phyloP scores from a whole-genome alignment of 2,113 vertebrate species.

The Bucco capensis region DNA sequence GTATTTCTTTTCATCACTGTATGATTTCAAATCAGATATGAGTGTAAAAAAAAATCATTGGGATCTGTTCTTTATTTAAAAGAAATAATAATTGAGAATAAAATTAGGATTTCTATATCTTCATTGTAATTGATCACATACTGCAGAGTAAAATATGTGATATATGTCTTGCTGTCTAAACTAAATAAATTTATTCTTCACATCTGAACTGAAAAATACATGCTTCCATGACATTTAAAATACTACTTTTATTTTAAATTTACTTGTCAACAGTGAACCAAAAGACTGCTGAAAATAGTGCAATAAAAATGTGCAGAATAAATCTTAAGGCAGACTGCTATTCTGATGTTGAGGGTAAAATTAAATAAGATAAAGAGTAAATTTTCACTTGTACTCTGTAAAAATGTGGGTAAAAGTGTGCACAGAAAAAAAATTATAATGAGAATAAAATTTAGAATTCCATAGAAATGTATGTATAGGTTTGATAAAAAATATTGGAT shows the following conservation, averaged over 20 bases:
- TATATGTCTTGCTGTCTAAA: not conserved
- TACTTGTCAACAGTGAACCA: not conserved
- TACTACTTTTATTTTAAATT: not conserved
- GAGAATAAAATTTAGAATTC: not conserved
- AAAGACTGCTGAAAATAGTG: not conserved
- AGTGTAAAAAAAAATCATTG: not conserved
- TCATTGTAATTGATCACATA: not conserved
- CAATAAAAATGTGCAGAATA: not conserved
- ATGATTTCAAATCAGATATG: not conserved
- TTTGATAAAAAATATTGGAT: not conserved
- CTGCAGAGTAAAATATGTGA: not conserved
- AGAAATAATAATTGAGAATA: not conserved
- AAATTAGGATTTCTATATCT: not conserved
- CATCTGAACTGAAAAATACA: not conserved
- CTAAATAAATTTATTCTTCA: not conserved
- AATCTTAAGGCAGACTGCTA: not conserved
- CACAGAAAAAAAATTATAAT: not conserved
- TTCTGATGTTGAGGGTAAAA: not conserved
- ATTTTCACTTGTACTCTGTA: not conserved
- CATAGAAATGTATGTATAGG: fast-evolving
- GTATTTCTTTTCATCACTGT: not conserved
- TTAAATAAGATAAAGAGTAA: not conserved
- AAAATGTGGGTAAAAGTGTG: too few relatives aligned
- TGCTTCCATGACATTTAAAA: not conserved
- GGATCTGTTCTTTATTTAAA: not conserved